Conservation (phyloP, 1,140 invertebrate species). For the Mactra quadrangularis region DNA sequence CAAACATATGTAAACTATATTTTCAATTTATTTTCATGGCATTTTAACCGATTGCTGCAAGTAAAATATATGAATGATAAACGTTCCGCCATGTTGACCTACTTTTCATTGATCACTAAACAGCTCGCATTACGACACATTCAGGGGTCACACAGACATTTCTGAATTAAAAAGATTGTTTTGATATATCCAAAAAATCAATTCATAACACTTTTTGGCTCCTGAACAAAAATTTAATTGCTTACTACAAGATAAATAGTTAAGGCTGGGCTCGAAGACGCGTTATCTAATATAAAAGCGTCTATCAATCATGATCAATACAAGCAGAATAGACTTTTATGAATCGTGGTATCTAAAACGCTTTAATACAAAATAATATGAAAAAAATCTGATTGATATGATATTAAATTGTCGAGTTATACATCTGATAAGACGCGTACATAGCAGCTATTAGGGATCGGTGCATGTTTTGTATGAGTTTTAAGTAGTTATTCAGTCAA, state of each 20-base stretch:
- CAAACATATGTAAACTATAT: no score
- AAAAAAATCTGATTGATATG: conserved; percentile 12
- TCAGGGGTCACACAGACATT: conserved; percentile 28
- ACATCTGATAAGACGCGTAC: conserved; percentile 5
- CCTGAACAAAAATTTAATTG: conserved; percentile 7
- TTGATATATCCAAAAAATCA: conserved; percentile 12
- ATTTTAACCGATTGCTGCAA: no score
- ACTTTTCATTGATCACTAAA: no score
- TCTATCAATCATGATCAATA: conserved; percentile 8
- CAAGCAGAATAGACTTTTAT: no score
- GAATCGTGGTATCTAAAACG: no score
- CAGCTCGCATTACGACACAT: no score
- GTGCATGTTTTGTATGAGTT: not conserved
- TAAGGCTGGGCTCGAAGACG: not conserved
- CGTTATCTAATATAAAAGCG: conserved; percentile 7
- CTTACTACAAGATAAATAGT: conserved; percentile 37
- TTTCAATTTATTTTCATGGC: no score
- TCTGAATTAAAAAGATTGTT: conserved; percentile 11
- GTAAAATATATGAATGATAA: no score
- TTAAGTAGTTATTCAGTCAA: no score
- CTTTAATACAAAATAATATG: not conserved
- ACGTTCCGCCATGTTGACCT: no score
- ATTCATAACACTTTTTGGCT: conserved; percentile 12
- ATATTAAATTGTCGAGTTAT: conserved; percentile 3
- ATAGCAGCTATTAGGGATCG: conserved; percentile 1